These are phyloP conservation scores for Pinna nobilis DNA, from an alignment of 1,140 invertebrate genomes.

Conservation along the genomic window DNA sequence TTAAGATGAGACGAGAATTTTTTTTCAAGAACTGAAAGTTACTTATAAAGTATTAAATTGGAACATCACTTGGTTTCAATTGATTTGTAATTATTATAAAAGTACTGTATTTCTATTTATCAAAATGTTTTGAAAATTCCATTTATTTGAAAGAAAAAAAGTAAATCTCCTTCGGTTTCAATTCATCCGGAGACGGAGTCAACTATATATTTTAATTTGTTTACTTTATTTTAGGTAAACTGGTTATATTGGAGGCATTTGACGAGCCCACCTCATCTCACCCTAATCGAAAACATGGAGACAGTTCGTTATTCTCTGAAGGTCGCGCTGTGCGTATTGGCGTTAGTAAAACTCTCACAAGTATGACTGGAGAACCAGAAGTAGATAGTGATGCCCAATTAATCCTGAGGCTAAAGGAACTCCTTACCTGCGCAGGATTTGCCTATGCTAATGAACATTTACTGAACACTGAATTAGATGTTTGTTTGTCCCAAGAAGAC, in stretches of 20 bases:
- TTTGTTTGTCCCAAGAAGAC: slow-evolving; percentile 2
- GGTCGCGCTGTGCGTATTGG: slow-evolving; percentile 25
- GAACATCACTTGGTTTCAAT: neutral
- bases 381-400: neutral
- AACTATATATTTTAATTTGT: neutral
- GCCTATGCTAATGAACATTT: neutral
- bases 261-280: slow-evolving; percentile 37
- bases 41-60: neutral
- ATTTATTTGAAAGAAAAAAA: neutral
- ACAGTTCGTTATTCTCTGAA: slow-evolving; percentile 24
- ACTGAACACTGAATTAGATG: neutral
- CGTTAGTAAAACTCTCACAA: neutral
- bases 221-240: slow-evolving; percentile 17
- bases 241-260: slow-evolving; percentile 39
- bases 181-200: neutral
- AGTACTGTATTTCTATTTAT: neutral
- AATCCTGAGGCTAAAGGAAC: neutral
- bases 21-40: neutral
- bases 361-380: neutral
- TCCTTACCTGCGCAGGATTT: neutral
- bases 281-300: slow-evolving; percentile 26
- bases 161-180: neutral
- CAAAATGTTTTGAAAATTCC: neutral
- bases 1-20: too few relatives aligned
- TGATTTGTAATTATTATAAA: neutral